phyloP scores from a whole-genome alignment of 2,113 vertebrate genomes.

The Ictalurus punctatus region DNA sequence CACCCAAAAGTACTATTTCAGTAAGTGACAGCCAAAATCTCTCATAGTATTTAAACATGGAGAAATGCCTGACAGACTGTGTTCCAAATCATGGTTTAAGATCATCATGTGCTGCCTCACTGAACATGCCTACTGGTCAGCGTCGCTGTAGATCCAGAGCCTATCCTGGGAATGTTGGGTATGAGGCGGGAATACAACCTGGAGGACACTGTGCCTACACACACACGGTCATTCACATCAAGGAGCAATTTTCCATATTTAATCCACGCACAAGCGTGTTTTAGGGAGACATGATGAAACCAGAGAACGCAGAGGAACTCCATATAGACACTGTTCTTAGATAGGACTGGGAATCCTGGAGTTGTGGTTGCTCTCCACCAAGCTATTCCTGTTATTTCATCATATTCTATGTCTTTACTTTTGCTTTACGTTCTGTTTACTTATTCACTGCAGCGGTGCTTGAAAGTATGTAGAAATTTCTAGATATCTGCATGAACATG shows the following conservation, averaged over 20 bases:
- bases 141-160: neutral
- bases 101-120: neutral
- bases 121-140: neutral
- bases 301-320: neutral
- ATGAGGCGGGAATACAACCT: neutral
- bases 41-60: neutral
- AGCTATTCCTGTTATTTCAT: neutral
- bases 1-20: neutral
- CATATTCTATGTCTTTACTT: neutral
- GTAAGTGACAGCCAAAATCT: neutral
- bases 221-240: neutral
- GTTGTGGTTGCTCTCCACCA: neutral
- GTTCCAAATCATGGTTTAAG: neutral
- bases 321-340: too few species aligned
- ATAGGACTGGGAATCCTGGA: neutral
- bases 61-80: neutral
- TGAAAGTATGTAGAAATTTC: too few species aligned
- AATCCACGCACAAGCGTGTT: neutral
- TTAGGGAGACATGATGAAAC: too few species aligned
- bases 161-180: neutral
- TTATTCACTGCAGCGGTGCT: neutral
- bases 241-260: neutral
- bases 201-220: neutral
- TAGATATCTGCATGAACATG: too few species aligned
- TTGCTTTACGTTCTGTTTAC: neutral